Evolutionary conservation across 2,797 vertebrate species (phyloP), one percentile per base, ranked within the genome.

Genomic region (Odontamblyopus lacepedii): DNA sequence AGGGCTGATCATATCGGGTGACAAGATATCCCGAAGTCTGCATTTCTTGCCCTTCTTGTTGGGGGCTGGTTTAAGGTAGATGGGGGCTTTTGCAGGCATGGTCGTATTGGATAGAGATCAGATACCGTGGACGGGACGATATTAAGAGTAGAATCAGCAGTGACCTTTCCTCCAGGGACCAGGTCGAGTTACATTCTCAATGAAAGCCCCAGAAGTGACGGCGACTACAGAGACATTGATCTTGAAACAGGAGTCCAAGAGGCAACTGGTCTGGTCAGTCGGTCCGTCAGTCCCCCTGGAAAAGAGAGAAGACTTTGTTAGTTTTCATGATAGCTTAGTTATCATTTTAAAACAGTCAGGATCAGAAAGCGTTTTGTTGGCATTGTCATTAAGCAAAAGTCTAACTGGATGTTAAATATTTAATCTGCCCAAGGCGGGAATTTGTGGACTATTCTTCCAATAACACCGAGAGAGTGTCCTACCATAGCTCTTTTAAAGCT

Each of bases 21-120:
- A 99, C 87, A 99, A 88, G 68, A 99, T 97, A 84, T 99, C 98
- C 81, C 98, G 95, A 78, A 99, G 91, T 77, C 96, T 97, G 84
- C 95, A 96, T 89, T 98, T 99, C 85, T 98, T 99, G 29, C 98
- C 98, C 84, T 96, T 98, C 87, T 98, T 99, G 79, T 81, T 95
- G 77, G 95, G 97, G 90, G 86, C 95, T 18, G 97, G 95, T 91
- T 99, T 99, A 82, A 99, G 93, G 85, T 99, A 99, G 78, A 99
- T 99, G 6, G 98, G 98, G 7, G 96, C 97, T 92, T 99, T 99
- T 16, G 98, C 97, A 70, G 98, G 98, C 98, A 99, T 99, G 80
- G 89, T 94, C 92, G 75, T 72, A 72, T 84, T 68, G 77, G 72
- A 23, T 79, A 35, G 62, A 73, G 74, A 68, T 83, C 64, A 75